Evolutionary conservation across 1,140 invertebrate species (phyloP).

Genomic region (Odontomachus brunneus): DNA sequence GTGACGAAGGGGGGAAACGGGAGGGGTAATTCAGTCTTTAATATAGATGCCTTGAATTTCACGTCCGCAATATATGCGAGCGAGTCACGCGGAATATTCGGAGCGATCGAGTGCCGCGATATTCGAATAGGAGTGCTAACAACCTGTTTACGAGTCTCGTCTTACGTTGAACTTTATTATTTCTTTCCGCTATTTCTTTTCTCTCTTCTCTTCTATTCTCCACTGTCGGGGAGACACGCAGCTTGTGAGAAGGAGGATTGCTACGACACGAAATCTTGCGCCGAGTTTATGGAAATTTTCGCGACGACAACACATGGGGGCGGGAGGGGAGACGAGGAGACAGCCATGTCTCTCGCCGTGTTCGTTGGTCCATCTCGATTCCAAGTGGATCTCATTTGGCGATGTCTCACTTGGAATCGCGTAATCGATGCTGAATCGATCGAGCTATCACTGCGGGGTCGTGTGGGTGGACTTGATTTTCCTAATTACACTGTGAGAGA

Average conservation of each 20-base stretch:
- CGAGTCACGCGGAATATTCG: constrained; percentile 4
- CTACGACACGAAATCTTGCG: constrained; percentile 12
- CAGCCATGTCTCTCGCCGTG: no score
- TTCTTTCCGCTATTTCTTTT: constrained; percentile 9
- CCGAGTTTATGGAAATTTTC: constrained; percentile 2
- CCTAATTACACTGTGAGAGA: no score
- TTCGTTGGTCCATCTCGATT: no score
- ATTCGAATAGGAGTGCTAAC: constrained; percentile 27
- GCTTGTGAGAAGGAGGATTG: constrained; percentile 35
- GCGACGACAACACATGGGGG: no score
- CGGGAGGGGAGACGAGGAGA: no score
- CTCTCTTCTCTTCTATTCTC: constrained; percentile 56
- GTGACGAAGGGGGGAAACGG: no score
- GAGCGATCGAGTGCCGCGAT: constrained; percentile 17
- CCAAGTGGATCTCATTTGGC: no score
- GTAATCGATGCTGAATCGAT: no score
- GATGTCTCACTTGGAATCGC: no score
- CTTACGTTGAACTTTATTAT: constrained; percentile 35
- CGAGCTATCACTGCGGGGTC: no score
- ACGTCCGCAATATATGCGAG: background rate
- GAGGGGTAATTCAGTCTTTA: constrained; percentile 1
- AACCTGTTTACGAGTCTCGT: constrained; percentile 34
- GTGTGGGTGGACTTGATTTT: no score
- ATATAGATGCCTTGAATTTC: background rate
- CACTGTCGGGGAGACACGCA: constrained; percentile 45